A percentile compares a stretch with the other conserved stretches of the same genome.
These are phyloP conservation scores for Apodemia duryi DNA, from an alignment of 2,888 invertebrate genomes.

Conservation along the genomic window DNA sequence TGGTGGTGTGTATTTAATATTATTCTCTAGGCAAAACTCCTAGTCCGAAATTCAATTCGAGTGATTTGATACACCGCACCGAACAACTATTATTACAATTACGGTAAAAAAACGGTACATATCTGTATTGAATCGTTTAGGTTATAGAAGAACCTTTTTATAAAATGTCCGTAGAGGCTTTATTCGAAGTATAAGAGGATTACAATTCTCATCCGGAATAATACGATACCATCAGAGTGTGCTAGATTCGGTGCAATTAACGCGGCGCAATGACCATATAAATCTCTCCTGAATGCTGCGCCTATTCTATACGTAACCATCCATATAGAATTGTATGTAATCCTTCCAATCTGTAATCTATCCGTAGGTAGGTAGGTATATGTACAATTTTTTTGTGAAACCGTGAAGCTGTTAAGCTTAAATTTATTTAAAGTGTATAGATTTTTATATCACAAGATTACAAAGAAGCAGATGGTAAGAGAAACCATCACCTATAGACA, in stretches of 20 bases:
- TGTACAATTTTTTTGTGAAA: background rate
- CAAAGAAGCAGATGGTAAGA: too few relatives aligned
- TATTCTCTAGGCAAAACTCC: too few relatives aligned
- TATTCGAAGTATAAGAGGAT: slow-evolving; percentile 42
- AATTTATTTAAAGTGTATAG: too few relatives aligned
- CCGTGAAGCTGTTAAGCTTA: too few relatives aligned
- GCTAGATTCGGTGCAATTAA: slow-evolving; percentile 74
- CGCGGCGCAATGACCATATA: slow-evolving; percentile 74
- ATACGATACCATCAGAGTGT: slow-evolving; percentile 67
- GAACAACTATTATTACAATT: too few relatives aligned
- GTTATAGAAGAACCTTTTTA: slow-evolving; percentile 5
- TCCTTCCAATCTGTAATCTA: background rate
- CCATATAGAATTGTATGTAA: slow-evolving; percentile 31
- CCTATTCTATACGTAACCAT: slow-evolving; percentile 54
- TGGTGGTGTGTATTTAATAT: too few relatives aligned
- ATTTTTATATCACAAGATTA: too few relatives aligned
- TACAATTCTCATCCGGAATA: slow-evolving; percentile 60
- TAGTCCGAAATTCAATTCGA: too few relatives aligned
- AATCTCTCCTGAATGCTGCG: slow-evolving; percentile 66
- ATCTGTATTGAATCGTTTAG: background rate
- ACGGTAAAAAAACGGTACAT: background rate
- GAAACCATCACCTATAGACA: too few relatives aligned
- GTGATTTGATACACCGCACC: too few relatives aligned
- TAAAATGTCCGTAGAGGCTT: slow-evolving; percentile 7
- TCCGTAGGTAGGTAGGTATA: background rate